Base-by-base conservation (phyloP, 2,113 vertebrate genomes). In the Semnornis frantzii region DNA sequence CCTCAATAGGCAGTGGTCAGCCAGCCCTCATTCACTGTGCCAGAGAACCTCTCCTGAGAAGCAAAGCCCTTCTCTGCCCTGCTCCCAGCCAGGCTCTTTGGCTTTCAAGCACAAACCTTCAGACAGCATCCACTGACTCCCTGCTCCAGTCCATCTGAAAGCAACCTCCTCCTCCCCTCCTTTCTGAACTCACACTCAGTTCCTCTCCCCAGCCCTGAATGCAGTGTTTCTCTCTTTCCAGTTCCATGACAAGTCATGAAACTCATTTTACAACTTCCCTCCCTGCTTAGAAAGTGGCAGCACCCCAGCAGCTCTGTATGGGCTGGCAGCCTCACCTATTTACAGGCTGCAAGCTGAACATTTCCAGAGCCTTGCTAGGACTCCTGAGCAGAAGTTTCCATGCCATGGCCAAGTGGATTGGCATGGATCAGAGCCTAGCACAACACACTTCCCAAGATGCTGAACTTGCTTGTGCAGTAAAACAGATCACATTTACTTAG, bases 291-390 rank as follows among this genome's bases (percentile, higher is more conserved):
- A 83, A 94, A 69, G 44, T 34, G 62, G 48, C 80, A 71, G 76
- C 30, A 73, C 68, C 0, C 18, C 7, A 60, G 76, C 77, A 92
- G 85, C 48, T 78, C 79, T 60, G 91, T 68, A 90, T 1, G 0
- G 65, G 65, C 60, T 86, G 73, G 65, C 48, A 83, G 76, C 60
- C 87, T 95, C 82, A 74, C 65, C 76, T 93, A 71, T 90, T 96
- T 96, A 95, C 77, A 81, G 76, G 72, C 92, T 96, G 93, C 0
- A 2, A 93, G 72, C 74, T 16, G 76, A 96, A 72, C 69, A 46
- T 74, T 94, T 95, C 90, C 94, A 93, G 93, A 34, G 37, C 42
- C 85, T 60, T 70, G 62, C 87, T 87, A 83, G 11, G 52, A 93
- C 54, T 93, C 71, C 57, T 82, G 60, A 24, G 2, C 76, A 83